Evolutionary conservation across 2,888 invertebrate genomes (phyloP), one percentile per base, ranked within the genome.

Genomic region (Phengaris arion): DNA sequence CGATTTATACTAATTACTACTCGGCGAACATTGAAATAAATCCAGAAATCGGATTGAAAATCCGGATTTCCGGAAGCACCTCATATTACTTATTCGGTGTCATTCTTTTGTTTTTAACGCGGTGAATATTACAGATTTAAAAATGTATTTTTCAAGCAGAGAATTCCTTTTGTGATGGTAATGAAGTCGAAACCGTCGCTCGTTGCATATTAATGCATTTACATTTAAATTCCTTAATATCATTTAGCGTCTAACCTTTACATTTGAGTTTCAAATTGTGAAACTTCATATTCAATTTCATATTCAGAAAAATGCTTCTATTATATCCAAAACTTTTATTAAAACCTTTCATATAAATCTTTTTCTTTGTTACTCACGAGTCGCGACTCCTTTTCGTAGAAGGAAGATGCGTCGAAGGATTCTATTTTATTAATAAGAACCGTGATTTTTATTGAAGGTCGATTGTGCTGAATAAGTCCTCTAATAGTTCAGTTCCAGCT

Each of bases 131-230:
- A 72, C 72, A 72, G 72, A 72, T 52, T 72, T 22, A 22, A 70
- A 69, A 72, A 75, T 68, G 75, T 75, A 75, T 69, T 75, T 75
- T 75, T 46, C 75, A 48, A 68, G 69, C 69, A 22, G 55, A 55
- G 69, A 69, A 22, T 46, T 75, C 72, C 75, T 75, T 75, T 68
- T 75, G 75, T 75, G 54, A 75, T 69, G 75, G 55, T 57, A 75
- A 75, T 68, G 75, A 55, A 54, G 55, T 69, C 45, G 54, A 69
- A 68, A n/a, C 55, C 69, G 45, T 15, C 69, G 68, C 22, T 55
- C 68, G 69, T 69, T 75, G 75, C 75, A 75, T 75, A 69, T 69
- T 75, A 75, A 75, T 69, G 72, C 72, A 52, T 54, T 69, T 74
- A 35, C 68, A 75, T 69, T 75, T 68, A 59, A 57, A 74, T 68